Evolutionary conservation across 2,113 vertebrate species (phyloP).

Genomic region (Toxotes jaculatrix): DNA sequence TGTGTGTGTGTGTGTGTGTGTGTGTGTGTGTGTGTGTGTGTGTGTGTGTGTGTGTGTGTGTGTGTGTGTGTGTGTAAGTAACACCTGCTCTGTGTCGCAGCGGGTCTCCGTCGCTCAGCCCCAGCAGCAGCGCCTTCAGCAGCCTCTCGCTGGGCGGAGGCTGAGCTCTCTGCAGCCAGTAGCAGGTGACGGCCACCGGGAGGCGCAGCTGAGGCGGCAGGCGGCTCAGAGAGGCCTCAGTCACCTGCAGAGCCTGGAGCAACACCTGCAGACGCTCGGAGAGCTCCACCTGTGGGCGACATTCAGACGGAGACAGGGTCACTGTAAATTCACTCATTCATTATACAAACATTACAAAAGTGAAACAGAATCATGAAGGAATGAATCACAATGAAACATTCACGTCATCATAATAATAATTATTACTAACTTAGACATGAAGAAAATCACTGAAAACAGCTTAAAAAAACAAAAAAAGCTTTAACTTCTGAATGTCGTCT

Average conservation of each 20-base stretch:
- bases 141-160: conserved; percentile 77
- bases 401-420: too few species aligned
- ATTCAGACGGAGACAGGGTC: too few species aligned
- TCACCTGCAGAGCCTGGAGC: conserved; percentile 84
- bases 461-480: too few species aligned
- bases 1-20: too few species aligned
- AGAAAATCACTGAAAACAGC: too few species aligned
- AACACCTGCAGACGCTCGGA: conserved; percentile 77
- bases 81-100: conserved; percentile 14
- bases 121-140: conserved; percentile 87
- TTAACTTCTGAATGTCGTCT: too few species aligned
- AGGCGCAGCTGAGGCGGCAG: conserved; percentile 82
- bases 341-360: too few species aligned
- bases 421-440: too few species aligned
- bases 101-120: conserved; percentile 79
- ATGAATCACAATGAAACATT: too few species aligned
- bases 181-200: conserved; percentile 84
- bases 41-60: too few species aligned
- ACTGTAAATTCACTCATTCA: too few species aligned
- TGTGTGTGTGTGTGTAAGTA: neutral
- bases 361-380: too few species aligned
- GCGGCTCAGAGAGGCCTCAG: conserved; percentile 52
- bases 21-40: neutral
- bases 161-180: conserved; percentile 81
- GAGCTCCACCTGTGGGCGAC: conserved; percentile 68